Evolutionary conservation across 2,113 vertebrate species (phyloP).

Genomic region (Planiliza haematocheilus): DNA sequence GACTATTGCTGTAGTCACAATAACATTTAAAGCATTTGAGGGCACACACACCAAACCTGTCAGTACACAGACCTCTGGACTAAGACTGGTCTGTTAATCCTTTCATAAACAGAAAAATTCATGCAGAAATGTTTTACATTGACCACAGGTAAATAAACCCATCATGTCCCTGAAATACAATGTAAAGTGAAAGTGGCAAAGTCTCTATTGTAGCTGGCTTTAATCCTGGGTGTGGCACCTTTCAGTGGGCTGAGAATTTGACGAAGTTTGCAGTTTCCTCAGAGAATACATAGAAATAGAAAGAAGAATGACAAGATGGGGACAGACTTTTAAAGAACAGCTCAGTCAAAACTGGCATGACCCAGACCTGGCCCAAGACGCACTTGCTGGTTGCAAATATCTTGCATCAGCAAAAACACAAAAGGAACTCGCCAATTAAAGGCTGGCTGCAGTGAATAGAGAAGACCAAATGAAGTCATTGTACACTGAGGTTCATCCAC

Average conservation of each 20-base stretch:
- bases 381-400: conserved; percentile 76
- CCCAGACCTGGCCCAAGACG: conserved; percentile 75
- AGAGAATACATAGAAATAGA: conserved; percentile 48
- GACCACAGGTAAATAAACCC: no score
- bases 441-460: conserved; percentile 71
- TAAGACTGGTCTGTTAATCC: background rate
- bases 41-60: no score
- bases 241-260: conserved; percentile 72
- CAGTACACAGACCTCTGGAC: background rate
- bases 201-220: conserved; percentile 66
- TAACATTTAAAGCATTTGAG: no score
- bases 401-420: conserved; percentile 82
- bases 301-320: conserved; percentile 38
- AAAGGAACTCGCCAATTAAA: conserved; percentile 68
- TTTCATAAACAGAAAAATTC: background rate
- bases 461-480: conserved; percentile 77
- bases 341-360: conserved; percentile 76
- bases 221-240: conserved; percentile 75
- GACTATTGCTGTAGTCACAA: background rate
- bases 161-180: no score
- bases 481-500: conserved; percentile 77
- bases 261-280: conserved; percentile 80
- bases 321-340: conserved; percentile 63
- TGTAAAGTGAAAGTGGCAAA: no score
- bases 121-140: no score